Evolutionary conservation across 92 coral and sea anemone species (phyloP), one percentile per base, ranked within the genome.

Genomic region (Muricea muricata): DNA sequence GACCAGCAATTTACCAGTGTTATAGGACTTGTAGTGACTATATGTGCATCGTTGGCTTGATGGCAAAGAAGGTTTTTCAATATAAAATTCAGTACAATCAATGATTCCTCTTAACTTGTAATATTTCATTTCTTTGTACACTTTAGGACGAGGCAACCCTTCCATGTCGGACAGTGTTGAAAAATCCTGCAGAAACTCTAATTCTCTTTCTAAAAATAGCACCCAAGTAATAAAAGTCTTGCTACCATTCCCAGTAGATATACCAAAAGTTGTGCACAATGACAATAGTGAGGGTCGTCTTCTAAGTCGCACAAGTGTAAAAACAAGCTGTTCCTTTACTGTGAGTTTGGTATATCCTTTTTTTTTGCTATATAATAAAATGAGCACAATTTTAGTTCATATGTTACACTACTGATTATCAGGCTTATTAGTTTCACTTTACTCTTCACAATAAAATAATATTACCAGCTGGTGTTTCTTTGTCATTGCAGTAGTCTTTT

Each of bases 41-140:
- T 87, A 84, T 65, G 91, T 92, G 78, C 88, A 72, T 55, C 93
- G 81, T 85, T 89, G 90, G 73, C 97, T 87, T 52, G 90, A 92
- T 28, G 90, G 91, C 69, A 80, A 82, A n/a, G 87, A 81, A 47
- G 93, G 93, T 79, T 84, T 89, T 84, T 89, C 91, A 84, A 92
- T 80, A 80, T 92, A 89, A 81, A 89, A 79, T 87, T 92, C 91
- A 54, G 91, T 92, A 57, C 95, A 89, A 82, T 92, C 91, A 75
- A 89, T 92, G 50, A 92, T 61, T 71, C 88, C 93, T 89, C 95
- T 84, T 81, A 92, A 65, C 82, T 79, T 89, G 28, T 65, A 63
- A 32, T 83, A 84, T 37, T 77, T 54, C 13, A 29, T 28, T 89
- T 88, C 87, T 86, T 39, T 84, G 92, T 84, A 87, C 77, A 84